phyloP scores from a whole-genome alignment of 2,797 vertebrate species.

The Orientallactaga sibirica region DNA sequence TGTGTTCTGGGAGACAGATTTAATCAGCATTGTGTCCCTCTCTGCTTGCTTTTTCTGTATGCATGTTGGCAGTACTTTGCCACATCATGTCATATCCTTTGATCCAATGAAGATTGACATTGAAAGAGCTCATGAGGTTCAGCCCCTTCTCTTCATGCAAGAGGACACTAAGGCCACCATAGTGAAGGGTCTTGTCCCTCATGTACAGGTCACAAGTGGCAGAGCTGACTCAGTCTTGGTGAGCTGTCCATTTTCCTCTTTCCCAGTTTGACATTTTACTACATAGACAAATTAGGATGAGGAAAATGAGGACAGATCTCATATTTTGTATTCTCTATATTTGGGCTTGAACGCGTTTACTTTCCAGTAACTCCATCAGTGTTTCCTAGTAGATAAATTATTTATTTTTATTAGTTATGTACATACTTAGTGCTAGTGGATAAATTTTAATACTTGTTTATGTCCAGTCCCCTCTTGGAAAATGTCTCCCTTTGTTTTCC shows the following conservation, averaged over 20 bases:
- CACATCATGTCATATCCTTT: neutral
- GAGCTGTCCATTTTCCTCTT: neutral
- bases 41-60: neutral
- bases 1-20: neutral
- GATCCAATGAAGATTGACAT: neutral
- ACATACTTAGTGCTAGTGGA: too few species aligned
- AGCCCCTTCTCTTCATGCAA: neutral
- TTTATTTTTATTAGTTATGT: too few species aligned
- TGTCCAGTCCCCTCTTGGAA: neutral
- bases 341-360: neutral
- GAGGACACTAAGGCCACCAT: neutral
- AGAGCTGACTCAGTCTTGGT: neutral
- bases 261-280: neutral
- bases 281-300: neutral
- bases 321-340: neutral
- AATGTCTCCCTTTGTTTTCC: neutral
- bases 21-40: neutral
- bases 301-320: neutral
- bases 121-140: neutral
- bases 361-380: neutral
- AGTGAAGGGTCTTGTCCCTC: neutral
- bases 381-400: neutral
- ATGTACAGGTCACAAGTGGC: neutral
- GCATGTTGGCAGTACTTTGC: neutral
- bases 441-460: neutral